A percentile compares a stretch with the other conserved stretches of the same genome.
These are phyloP conservation scores for Acronicta aceris DNA, from an alignment of 2,888 invertebrate genomes.

Conservation along the genomic window DNA sequence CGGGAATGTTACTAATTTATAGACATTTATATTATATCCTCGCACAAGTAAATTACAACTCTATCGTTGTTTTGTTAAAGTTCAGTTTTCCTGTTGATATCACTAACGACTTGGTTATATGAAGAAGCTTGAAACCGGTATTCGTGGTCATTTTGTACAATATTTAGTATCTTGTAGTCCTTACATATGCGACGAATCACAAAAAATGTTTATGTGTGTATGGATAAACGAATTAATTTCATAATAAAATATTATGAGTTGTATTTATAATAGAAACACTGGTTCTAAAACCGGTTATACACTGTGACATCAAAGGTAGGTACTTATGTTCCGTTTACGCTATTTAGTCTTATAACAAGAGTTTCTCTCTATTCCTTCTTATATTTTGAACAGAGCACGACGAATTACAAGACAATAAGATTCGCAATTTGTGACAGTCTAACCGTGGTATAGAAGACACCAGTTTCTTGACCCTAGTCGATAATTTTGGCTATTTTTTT, in stretches of 20 bases:
- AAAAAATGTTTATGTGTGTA: conserved; percentile 19
- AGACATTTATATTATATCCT: conserved; percentile 42
- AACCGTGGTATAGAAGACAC: neutral
- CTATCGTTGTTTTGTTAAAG: conserved; percentile 11
- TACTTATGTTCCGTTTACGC: neutral
- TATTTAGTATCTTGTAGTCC: conserved; percentile 37
- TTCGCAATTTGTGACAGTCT: neutral
- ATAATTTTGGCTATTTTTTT: no score
- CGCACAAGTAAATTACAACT: conserved; percentile 32
- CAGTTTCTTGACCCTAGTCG: conserved; percentile 8
- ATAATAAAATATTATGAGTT: conserved; percentile 7
- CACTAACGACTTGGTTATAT: conserved; percentile 27
- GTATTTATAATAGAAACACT: neutral
- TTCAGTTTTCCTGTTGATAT: conserved; percentile 27
- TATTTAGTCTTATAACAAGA: no score
- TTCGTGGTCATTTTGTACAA: conserved; percentile 36
- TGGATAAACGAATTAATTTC: conserved; percentile 6
- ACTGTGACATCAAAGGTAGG: neutral
- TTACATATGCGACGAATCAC: conserved; percentile 22
- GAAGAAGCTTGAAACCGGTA: conserved; percentile 45
- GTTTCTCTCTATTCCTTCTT: no score
- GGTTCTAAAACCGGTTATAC: conserved; percentile 8
- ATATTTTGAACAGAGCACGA: neutral
- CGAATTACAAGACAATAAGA: neutral
- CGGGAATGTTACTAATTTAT: conserved; percentile 71